phyloP scores from a whole-genome alignment of 35 echinoderm and acorn worm genomes.

The Patiria miniata region DNA sequence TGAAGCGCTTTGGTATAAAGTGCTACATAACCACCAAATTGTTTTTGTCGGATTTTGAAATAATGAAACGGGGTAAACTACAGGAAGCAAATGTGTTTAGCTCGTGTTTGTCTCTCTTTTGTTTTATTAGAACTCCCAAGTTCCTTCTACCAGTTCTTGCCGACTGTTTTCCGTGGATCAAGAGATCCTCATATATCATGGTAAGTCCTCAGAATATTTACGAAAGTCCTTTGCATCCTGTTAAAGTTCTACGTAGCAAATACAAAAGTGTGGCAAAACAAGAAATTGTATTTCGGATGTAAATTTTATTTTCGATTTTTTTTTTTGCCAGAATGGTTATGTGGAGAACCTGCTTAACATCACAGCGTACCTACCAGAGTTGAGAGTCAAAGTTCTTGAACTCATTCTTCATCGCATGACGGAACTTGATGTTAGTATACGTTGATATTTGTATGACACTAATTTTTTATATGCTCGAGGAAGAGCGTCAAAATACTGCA shows the following conservation, averaged over 20 bases:
- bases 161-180: slow-evolving; percentile 33
- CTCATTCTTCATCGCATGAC: slow-evolving; percentile 70
- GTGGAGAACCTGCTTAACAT: slow-evolving; percentile 73
- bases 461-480: background rate
- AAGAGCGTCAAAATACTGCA: background rate
- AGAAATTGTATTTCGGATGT: too few relatives aligned
- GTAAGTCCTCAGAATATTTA: background rate
- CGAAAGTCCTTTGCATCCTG: background rate
- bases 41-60: too few relatives aligned
- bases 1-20: too few relatives aligned
- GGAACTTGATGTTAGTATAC: slow-evolving; percentile 86
- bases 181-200: slow-evolving; percentile 20
- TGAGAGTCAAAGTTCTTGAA: slow-evolving; percentile 63
- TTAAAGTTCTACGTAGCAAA: too few relatives aligned
- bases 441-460: background rate
- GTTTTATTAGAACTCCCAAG: slow-evolving; percentile 34
- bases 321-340: slow-evolving; percentile 41
- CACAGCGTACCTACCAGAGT: slow-evolving; percentile 66
- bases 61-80: too few relatives aligned
- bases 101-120: background rate
- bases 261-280: too few relatives aligned
- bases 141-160: slow-evolving; percentile 36
- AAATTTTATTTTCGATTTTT: background rate
- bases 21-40: too few relatives aligned
- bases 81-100: background rate